Base-by-base conservation (phyloP, 2,888 invertebrate genomes). In the Hirtodrosophila duncani region DNA sequence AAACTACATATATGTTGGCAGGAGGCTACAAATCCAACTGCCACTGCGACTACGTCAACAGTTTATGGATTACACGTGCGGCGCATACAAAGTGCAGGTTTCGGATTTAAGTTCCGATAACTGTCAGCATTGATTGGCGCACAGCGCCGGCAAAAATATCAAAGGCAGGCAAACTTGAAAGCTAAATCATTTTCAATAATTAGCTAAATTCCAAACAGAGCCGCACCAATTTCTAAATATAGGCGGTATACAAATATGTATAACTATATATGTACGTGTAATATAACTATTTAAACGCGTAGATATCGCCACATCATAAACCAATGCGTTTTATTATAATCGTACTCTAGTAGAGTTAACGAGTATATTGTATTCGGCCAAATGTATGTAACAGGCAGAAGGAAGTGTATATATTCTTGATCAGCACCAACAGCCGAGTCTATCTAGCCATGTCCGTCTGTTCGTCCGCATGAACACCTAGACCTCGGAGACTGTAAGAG, bases 61-160 rank as follows among this genome's bases (percentile, higher is more conserved):
- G 52, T 68, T 71, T 75, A 79, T 79, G 77, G 66, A 60, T 58
- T 68, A 68, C 77, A 79, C 80, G 74, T 75, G 80, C 48, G 41
- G 18, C 42, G 67, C 51, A 64, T 78, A 46, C 29, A 46, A 65
- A 72, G 36, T 45, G 5, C 11, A 24, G 21, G 26, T 8, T n/a
- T n/a, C n/a, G n/a, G n/a, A n/a, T n/a, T n/a, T n/a, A n/a, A n/a
- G n/a, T n/a, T n/a, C n/a, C n/a, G n/a, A n/a, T n/a, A n/a, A n/a
- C 21, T 16, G 10, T 9, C 11, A 6, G 8, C 1, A n/a, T n/a
- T 11, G n/a, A 29, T 29, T 20, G 30, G 14, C 10, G 14, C 21
- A 29, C 26, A 46, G 20, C 52, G 49, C 41, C 29, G 27, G 29
- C 34, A 33, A 16, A 55, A 51, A 51, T 57, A 43, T 67, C 51